A percentile compares a stretch with the other conserved stretches of the same genome.
Evolutionary conservation across 2,888 invertebrate species (phyloP).

Genomic region (Coecobrya sp.): DNA sequence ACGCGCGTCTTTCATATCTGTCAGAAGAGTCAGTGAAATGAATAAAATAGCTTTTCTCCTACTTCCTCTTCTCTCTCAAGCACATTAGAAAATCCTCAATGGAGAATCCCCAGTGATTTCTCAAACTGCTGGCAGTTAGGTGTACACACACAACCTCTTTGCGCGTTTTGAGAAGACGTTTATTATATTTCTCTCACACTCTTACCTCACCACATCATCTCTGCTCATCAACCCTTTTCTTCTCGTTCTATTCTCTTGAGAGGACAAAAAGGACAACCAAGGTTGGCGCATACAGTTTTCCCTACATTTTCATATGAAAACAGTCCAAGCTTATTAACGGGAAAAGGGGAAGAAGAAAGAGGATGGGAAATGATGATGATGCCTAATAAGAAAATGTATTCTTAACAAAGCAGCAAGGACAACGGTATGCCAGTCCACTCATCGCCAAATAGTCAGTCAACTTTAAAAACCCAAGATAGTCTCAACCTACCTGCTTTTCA

Average conservation of each 20-base stretch:
- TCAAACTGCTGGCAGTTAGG: neutral
- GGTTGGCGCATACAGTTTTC: constrained; percentile 5
- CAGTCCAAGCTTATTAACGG: constrained; percentile 12
- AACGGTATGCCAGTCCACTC: neutral
- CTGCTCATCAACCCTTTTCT: neutral
- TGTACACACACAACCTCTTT: neutral
- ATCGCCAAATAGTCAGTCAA: neutral
- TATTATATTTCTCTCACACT: neutral
- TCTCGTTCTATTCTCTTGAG: neutral
- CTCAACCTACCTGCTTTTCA: neutral
- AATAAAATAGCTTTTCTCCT: constrained; percentile 32
- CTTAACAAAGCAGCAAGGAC: neutral
- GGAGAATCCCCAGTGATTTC: constrained; percentile 52
- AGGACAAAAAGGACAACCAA: constrained; percentile 39
- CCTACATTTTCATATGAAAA: neutral
- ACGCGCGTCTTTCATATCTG: constrained; percentile 40
- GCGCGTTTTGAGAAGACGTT: neutral
- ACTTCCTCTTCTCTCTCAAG: constrained; percentile 21
- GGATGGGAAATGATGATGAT: constrained; percentile 28
- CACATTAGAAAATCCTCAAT: constrained; percentile 33
- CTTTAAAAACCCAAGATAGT: neutral
- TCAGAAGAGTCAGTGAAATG: constrained; percentile 42
- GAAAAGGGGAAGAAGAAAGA: neutral
- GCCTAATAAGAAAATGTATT: neutral
- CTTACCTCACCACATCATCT: neutral